Evolutionary conservation across 2,113 vertebrate species (phyloP).

Genomic region (Planiliza haematocheilus): DNA sequence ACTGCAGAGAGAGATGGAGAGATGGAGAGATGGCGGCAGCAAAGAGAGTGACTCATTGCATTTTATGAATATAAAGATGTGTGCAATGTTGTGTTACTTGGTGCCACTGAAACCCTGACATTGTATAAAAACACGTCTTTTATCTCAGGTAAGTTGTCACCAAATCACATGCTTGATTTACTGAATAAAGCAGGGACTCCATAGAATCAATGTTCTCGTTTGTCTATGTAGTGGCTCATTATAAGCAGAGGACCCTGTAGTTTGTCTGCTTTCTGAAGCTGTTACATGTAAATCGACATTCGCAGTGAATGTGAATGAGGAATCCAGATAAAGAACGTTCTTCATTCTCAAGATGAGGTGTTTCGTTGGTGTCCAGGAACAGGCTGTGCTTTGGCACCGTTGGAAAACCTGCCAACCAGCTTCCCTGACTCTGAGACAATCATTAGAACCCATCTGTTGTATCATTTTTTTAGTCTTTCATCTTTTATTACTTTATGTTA

Average conservation of each 20-base stretch:
- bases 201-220: background rate
- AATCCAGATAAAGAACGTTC: conserved; percentile 34
- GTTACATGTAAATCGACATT: conserved; percentile 58
- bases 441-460: conserved; percentile 59
- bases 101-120: conserved; percentile 9
- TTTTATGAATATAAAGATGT: conserved; percentile 65
- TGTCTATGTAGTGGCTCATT: background rate
- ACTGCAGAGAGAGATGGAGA: conserved; percentile 41
- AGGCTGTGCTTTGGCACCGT: conserved; percentile 60
- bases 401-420: conserved; percentile 64
- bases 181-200: background rate
- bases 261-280: conserved; percentile 21
- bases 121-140: background rate
- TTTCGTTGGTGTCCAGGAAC: conserved; percentile 61
- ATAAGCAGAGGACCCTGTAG: background rate
- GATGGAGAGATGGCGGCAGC: conserved; percentile 45
- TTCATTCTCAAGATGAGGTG: conserved; percentile 53
- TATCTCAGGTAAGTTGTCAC: conserved; percentile 1
- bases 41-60: conserved; percentile 51
- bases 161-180: background rate
- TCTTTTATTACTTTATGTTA: conserved; percentile 27
- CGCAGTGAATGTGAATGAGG: conserved; percentile 55
- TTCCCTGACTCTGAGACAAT: conserved; percentile 46
- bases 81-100: conserved; percentile 4
- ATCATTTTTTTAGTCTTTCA: conserved; percentile 14